Conservation (phyloP, 2,888 invertebrate genomes). For the Eristalis intricaria region DNA sequence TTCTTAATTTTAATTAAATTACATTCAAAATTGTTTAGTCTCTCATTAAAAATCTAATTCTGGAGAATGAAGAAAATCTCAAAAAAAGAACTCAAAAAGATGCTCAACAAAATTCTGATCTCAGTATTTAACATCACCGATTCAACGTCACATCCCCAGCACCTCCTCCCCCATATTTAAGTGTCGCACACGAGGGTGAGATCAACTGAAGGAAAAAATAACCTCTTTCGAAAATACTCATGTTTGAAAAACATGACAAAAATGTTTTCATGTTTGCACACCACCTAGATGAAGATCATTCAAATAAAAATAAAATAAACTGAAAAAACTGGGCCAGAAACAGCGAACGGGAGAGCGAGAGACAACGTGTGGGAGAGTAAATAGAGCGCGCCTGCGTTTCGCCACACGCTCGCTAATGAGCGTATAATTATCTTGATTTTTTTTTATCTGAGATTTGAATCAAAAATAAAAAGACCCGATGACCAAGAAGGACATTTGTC, state of each 20-base stretch:
- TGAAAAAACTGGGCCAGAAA: constrained; percentile 43
- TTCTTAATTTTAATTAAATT: constrained; percentile 27
- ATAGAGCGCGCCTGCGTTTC: constrained; percentile 40
- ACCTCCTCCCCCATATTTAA: constrained; percentile 8
- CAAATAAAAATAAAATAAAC: constrained; percentile 66
- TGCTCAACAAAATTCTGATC: constrained; percentile 14
- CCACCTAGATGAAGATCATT: constrained; percentile 55
- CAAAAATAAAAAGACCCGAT: constrained; percentile 49
- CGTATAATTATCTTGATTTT: not conserved
- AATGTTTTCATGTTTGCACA: constrained; percentile 70
- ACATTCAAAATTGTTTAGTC: not conserved
- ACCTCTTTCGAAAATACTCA: constrained; percentile 47
- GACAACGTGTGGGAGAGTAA: not conserved
- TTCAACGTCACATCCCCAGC: constrained; percentile 15
- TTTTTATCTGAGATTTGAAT: not conserved
- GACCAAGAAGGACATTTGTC: constrained; percentile 57
- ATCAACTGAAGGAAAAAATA: not conserved
- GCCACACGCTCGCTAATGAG: constrained; percentile 1
- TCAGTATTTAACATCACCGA: constrained; percentile 12
- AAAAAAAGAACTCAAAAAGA: not conserved
- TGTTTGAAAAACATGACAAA: constrained; percentile 71
- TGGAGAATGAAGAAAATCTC: constrained; percentile 31
- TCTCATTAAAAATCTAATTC: constrained; percentile 30
- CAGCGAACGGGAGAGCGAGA: not conserved
- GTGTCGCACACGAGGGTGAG: constrained; percentile 23